These are phyloP conservation scores for Taxidea taxus DNA, from an alignment of 2,113 vertebrate species.

Conservation along the genomic window DNA sequence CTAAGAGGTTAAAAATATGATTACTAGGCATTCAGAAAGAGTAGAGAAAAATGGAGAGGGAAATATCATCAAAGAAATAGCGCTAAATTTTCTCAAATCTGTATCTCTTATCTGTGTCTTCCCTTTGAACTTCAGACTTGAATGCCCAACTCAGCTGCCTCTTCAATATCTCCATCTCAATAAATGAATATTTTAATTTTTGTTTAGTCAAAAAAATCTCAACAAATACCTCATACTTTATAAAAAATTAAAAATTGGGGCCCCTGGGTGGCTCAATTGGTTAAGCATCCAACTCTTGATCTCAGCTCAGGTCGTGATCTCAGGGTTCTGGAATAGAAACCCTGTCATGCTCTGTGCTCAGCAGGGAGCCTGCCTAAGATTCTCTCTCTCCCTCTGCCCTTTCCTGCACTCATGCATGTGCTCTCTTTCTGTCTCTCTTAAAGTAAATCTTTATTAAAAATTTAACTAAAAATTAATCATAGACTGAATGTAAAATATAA, in stretches of 20 bases:
- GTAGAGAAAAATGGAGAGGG: background rate
- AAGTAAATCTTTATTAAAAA: background rate
- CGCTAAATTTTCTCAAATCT: background rate
- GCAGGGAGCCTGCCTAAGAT: background rate
- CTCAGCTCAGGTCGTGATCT: background rate
- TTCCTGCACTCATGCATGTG: background rate
- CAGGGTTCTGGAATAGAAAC: background rate
- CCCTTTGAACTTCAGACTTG: background rate
- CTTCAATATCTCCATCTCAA: background rate
- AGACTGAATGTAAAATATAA: background rate
- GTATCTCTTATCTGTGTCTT: background rate
- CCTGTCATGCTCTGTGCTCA: background rate
- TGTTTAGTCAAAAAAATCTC: background rate
- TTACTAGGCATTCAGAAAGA: background rate
- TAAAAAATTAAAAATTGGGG: background rate
- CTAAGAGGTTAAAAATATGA: background rate
- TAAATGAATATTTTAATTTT: background rate
- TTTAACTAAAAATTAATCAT: background rate
- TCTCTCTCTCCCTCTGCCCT: background rate
- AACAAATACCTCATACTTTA: background rate
- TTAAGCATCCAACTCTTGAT: background rate
- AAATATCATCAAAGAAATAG: background rate
- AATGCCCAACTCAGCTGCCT: background rate
- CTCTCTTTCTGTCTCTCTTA: background rate
- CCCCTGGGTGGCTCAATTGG: background rate